Evolutionary conservation across 2,888 invertebrate species (phyloP), one percentile per base, ranked within the genome.

Genomic region (Scaptomyza tumidula): DNA sequence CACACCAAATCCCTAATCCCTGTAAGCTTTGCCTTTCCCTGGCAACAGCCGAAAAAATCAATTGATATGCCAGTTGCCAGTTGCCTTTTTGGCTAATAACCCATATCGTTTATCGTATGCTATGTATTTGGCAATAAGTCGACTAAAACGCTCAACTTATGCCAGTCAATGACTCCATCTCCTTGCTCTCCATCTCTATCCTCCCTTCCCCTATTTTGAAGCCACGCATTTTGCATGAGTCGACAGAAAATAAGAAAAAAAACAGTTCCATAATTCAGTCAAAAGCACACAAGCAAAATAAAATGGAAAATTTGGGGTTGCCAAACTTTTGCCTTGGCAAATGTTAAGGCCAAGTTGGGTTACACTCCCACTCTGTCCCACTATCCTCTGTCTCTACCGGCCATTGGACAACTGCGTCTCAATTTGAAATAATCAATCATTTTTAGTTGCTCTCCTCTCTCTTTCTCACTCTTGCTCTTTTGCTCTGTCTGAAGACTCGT

Each of bases 361-460:
- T 14, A 5, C 24, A 24, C 9, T 37, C 13, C 13, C 24, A 39
- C 33, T 19, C 19, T 19, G 19, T 19, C 11, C 29, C 7, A 0
- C n/a, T 2, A 6, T 19, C 31, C n/a, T 6, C n/a, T 4, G 0
- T 7, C 19, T 13, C n/a, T 29, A 16, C 43, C 52, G 68, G 60
- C 49, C 65, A 71, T 68, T 70, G 75, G 74, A 67, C 69, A 68
- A 67, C 60, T 56, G 66, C 59, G 69, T 74, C 75, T 64, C 71
- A 76, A 71, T 80, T 71, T 49, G 39, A 49, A 60, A 76, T 73
- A 75, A 88, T 85, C 86, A 80, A 88, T 88, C 88, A 88, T 88
- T 75, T 71, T 61, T 50, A 58, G 71, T 66, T 67, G 14, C 16
- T 19, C 35, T 56, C 43, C 37, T 13, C 27, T 4, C 14, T 27